Evolutionary conservation across 2,113 vertebrate genomes (phyloP).

Genomic region (Tichodroma muraria): DNA sequence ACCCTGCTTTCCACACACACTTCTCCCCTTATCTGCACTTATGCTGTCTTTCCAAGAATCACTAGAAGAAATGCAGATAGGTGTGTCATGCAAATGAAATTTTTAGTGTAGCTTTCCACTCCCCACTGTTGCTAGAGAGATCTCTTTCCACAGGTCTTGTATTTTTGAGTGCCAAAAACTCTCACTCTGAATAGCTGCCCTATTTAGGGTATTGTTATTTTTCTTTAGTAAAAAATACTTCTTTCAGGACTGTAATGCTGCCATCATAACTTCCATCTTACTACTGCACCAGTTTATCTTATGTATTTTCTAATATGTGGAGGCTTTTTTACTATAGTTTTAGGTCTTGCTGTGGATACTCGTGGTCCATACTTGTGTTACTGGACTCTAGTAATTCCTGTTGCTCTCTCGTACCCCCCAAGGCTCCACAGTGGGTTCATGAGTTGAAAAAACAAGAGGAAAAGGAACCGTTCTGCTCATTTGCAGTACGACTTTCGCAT

Average conservation of each 20-base stretch:
- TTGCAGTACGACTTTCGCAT: neutral
- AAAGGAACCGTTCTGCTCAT: neutral
- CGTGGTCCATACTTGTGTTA: neutral
- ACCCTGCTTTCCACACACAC: neutral
- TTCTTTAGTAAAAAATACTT: neutral
- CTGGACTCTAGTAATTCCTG: neutral
- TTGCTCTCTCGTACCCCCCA: neutral
- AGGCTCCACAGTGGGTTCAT: neutral
- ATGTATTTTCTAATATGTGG: neutral
- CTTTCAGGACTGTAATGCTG: neutral
- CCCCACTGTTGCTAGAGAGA: neutral
- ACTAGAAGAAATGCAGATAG: slow-evolving; percentile 5
- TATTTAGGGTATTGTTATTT: neutral
- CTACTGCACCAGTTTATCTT: neutral
- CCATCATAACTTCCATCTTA: neutral
- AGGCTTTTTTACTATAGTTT: neutral
- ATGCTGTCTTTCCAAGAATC: slow-evolving; percentile 18
- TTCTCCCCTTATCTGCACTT: neutral
- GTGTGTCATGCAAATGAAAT: slow-evolving; percentile 27
- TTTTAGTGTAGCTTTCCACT: neutral
- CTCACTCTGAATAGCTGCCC: neutral
- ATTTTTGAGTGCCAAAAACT: neutral
- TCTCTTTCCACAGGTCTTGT: neutral
- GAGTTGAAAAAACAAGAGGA: neutral
- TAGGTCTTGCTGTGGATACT: neutral